Evolutionary conservation across 2,797 vertebrate genomes (phyloP).

Genomic region (Darevskia mixta): DNA sequence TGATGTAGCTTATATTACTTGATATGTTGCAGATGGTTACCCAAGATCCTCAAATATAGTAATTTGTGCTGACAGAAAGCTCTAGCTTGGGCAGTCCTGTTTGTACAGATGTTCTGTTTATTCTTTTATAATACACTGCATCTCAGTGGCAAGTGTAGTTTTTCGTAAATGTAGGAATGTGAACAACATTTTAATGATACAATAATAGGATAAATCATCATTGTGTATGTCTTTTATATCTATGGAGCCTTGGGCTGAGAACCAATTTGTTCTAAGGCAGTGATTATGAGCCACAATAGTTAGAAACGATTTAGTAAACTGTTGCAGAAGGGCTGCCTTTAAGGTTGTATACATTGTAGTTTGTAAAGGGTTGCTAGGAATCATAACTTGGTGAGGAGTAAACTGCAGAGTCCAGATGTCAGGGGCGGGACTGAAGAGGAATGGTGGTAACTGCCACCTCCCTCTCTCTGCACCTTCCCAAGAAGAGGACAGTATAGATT

Average conservation of each 20-base stretch:
- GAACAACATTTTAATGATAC: not conserved
- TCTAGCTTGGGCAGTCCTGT: not conserved
- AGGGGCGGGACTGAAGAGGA: too few relatives aligned
- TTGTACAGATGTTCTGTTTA: not conserved
- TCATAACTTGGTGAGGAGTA: too few relatives aligned
- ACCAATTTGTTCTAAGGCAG: slow-evolving; percentile 2
- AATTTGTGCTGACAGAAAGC: slow-evolving; percentile 25
- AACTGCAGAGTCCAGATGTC: too few relatives aligned
- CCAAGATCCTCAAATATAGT: not conserved
- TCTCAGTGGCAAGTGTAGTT: not conserved
- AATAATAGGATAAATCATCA: slow-evolving; percentile 4
- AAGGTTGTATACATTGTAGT: not conserved
- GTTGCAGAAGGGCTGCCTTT: not conserved
- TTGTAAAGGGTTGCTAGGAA: too few relatives aligned
- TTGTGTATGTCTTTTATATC: not conserved
- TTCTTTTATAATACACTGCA: not conserved
- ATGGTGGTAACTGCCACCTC: too few relatives aligned
- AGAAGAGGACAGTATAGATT: too few relatives aligned
- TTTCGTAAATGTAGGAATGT: not conserved
- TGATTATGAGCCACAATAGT: not conserved
- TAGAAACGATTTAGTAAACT: not conserved
- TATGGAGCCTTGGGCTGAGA: not conserved
- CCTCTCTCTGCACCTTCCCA: too few relatives aligned
- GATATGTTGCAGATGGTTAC: slow-evolving; percentile 7
- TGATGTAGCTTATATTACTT: slow-evolving; percentile 1